Evolutionary conservation across 2,797 vertebrate species (phyloP).

Genomic region (Simalia tracyae): DNA sequence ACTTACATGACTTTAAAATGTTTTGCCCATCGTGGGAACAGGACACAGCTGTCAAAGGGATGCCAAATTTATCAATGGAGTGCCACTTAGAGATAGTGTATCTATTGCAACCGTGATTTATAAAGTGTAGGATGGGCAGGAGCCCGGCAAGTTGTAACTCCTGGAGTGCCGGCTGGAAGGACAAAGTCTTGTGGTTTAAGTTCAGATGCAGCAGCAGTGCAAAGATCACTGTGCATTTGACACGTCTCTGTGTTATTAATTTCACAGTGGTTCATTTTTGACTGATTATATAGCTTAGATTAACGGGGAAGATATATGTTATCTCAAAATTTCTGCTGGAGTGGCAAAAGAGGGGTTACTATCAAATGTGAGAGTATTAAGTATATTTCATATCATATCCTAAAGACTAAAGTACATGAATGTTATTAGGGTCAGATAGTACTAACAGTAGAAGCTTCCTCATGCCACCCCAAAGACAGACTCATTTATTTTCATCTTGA

Average conservation of each 20-base stretch:
- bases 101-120: constrained; percentile 49
- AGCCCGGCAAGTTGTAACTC: constrained; percentile 43
- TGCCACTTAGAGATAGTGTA: constrained; percentile 11
- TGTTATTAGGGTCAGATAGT: not conserved
- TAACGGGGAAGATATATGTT: constrained; percentile 62
- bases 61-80: not conserved
- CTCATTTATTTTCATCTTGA: not conserved
- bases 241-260: constrained; percentile 56
- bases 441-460: not conserved
- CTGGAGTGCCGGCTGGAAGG: constrained; percentile 54
- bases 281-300: constrained; percentile 45
- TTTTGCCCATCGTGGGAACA: not conserved
- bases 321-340: constrained; percentile 29
- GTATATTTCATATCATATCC: not conserved
- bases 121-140: constrained; percentile 24
- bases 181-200: constrained; percentile 68
- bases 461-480: not conserved
- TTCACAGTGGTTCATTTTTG: constrained; percentile 47
- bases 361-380: constrained; percentile 8
- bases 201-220: constrained; percentile 54
- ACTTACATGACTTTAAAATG: not conserved
- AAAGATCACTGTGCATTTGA: constrained; percentile 71
- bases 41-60: not conserved
- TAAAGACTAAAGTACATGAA: not conserved
- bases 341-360: not conserved